Conservation (phyloP, 2,888 invertebrate genomes). For the Lycophotia porphyrea region DNA sequence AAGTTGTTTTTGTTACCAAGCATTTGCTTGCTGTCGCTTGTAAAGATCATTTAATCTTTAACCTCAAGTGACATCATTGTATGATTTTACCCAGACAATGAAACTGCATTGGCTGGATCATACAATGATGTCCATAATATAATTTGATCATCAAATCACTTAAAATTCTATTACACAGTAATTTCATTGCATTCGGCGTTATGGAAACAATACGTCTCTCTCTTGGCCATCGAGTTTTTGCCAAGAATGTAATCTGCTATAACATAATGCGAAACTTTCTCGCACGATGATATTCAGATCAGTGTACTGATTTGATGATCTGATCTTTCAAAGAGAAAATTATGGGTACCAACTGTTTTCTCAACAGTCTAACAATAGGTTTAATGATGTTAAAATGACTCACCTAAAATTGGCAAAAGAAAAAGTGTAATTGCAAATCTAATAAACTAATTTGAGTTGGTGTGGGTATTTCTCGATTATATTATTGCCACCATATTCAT, state of each 20-base stretch:
- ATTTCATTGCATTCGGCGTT: constrained; percentile 51
- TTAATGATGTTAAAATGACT: constrained; percentile 36
- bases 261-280: constrained; percentile 78
- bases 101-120: too few relatives aligned
- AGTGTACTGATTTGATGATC: constrained; percentile 68
- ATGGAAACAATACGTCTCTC: constrained; percentile 65
- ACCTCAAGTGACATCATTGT: constrained; percentile 13
- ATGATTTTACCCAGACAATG: constrained; percentile 17
- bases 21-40: not conserved
- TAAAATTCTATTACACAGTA: constrained; percentile 50
- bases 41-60: not conserved
- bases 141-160: constrained; percentile 48
- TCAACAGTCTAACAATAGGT: constrained; percentile 51
- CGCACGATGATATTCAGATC: constrained; percentile 74
- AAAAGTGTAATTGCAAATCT: constrained; percentile 13
- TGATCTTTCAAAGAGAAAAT: constrained; percentile 62
- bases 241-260: constrained; percentile 68
- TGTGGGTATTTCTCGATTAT: constrained; percentile 8
- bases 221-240: constrained; percentile 63
- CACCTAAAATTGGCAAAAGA: constrained; percentile 19
- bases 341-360: constrained; percentile 42
- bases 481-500: not conserved
- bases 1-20: not conserved
- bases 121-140: constrained; percentile 35
- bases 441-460: constrained; percentile 15